A percentile compares a stretch with the other conserved stretches of the same genome.
Evolutionary conservation across 23 tunicate genomes (phyloP).

Genomic region (Trididemnum nubilum): DNA sequence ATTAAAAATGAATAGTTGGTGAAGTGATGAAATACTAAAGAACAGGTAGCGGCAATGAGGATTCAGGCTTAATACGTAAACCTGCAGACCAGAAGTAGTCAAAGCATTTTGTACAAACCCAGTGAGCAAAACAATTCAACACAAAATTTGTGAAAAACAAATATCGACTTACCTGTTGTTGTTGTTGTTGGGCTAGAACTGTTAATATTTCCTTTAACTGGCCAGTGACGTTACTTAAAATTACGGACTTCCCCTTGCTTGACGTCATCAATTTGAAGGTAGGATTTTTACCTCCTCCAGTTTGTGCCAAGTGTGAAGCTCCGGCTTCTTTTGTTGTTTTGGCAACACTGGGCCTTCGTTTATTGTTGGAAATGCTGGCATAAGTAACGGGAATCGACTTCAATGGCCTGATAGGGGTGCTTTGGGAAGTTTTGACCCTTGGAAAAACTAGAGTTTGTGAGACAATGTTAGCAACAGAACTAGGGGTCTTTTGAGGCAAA

Average conservation of each 20-base stretch:
- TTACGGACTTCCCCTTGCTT: constrained; percentile 63
- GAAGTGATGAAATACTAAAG: too few species aligned
- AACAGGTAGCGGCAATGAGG: too few species aligned
- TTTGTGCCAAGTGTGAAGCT: neutral
- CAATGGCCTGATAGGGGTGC: neutral
- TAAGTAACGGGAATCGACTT: neutral
- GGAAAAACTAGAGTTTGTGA: neutral
- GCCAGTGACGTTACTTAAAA: constrained; percentile 75
- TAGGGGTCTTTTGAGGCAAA: neutral
- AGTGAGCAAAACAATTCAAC: too few species aligned
- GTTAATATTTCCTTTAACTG: constrained; percentile 74
- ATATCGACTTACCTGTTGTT: constrained; percentile 6
- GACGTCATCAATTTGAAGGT: constrained; percentile 77
- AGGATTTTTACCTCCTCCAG: constrained; percentile 12
- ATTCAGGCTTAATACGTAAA: too few species aligned
- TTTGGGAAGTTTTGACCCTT: neutral
- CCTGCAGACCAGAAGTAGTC: too few species aligned
- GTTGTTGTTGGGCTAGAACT: constrained; percentile 70
- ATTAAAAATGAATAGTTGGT: too few species aligned
- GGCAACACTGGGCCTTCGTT: constrained; percentile 9
- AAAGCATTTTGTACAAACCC: too few species aligned
- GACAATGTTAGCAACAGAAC: neutral
- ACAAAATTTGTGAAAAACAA: too few species aligned
- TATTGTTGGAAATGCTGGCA: neutral
- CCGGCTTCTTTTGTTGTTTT: neutral